These are phyloP conservation scores for Lampris incognitus DNA, from an alignment of 2,113 vertebrate genomes.

Conservation along the genomic window DNA sequence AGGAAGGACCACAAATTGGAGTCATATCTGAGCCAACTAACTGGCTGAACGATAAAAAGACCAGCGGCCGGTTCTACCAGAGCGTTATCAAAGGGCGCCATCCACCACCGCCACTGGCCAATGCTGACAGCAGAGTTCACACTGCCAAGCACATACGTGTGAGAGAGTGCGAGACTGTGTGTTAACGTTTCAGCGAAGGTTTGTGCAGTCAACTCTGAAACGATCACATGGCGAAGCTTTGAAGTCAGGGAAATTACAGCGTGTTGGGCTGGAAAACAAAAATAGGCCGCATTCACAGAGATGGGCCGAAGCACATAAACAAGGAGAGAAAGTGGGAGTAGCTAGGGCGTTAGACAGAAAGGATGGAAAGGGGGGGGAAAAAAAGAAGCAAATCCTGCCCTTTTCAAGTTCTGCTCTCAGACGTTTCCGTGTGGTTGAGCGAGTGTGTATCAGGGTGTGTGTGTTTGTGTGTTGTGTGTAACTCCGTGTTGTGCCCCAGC, in stretches of 20 bases:
- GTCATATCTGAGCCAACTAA: slow-evolving; percentile 69
- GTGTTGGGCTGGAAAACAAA: neutral
- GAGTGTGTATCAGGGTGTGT: slow-evolving; percentile 5
- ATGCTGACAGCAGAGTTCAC: slow-evolving; percentile 45
- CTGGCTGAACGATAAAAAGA: slow-evolving; percentile 60
- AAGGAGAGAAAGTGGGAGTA: neutral
- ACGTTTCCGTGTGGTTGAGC: slow-evolving; percentile 27
- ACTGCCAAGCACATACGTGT: slow-evolving; percentile 53
- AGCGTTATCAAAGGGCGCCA: slow-evolving; percentile 62
- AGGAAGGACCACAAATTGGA: slow-evolving; percentile 62
- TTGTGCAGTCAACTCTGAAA: slow-evolving; percentile 34
- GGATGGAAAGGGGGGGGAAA: too few species aligned
- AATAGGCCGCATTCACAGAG: neutral
- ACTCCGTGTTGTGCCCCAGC: slow-evolving; percentile 33
- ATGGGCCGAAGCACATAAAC: neutral
- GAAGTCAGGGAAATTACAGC: slow-evolving; percentile 1
- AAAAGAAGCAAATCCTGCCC: slow-evolving; percentile 11
- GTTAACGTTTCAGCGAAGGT: slow-evolving; percentile 26
- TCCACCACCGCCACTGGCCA: slow-evolving; percentile 41
- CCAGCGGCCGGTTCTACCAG: slow-evolving; percentile 36
- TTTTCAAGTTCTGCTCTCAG: slow-evolving; percentile 9
- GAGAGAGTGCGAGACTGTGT: slow-evolving; percentile 37
- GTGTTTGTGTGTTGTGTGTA: slow-evolving; percentile 44
- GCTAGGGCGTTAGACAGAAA: neutral
- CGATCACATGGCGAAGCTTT: slow-evolving; percentile 17